These are phyloP conservation scores for Scylla paramamosain DNA, from an alignment of 1,140 invertebrate species.

Conservation along the genomic window DNA sequence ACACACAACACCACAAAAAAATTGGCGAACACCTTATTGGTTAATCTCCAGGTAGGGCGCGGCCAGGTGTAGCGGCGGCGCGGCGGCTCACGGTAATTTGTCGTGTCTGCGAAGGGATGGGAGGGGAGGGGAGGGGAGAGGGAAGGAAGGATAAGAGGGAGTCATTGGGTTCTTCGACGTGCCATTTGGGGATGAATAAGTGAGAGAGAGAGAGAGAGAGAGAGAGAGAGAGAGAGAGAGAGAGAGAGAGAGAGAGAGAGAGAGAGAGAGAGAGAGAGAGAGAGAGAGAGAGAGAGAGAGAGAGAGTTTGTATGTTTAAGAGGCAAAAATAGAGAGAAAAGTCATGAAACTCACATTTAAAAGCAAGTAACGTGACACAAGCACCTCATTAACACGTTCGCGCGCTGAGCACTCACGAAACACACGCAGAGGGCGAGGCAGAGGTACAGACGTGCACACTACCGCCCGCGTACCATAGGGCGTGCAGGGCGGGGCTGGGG, in stretches of 20 bases:
- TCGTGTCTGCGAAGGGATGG: neutral
- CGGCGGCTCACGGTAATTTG: neutral
- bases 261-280: conserved; percentile 20
- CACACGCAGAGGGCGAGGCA: too few relatives aligned
- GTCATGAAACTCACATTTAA: too few relatives aligned
- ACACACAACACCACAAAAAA: neutral
- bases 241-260: conserved; percentile 20
- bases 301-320: neutral
- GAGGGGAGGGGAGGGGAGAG: too few relatives aligned
- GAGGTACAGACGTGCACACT: too few relatives aligned
- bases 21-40: neutral
- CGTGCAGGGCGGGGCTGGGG: too few relatives aligned
- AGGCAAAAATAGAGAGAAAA: neutral
- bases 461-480: too few relatives aligned
- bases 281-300: conserved; percentile 12
- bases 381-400: too few relatives aligned
- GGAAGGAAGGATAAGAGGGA: too few relatives aligned
- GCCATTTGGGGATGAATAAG: too few relatives aligned
- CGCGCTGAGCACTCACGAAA: too few relatives aligned
- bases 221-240: conserved; percentile 18
- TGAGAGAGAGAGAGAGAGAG: neutral
- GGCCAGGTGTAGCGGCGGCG: neutral
- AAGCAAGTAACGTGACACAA: too few relatives aligned
- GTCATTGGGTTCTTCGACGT: too few relatives aligned
- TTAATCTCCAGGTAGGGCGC: neutral